Percentiles rank a stretch among this genome's conserved stretches.
Evolutionary conservation across 2,797 vertebrate genomes (phyloP).

Genomic region (Erpetoichthys calabaricus): DNA sequence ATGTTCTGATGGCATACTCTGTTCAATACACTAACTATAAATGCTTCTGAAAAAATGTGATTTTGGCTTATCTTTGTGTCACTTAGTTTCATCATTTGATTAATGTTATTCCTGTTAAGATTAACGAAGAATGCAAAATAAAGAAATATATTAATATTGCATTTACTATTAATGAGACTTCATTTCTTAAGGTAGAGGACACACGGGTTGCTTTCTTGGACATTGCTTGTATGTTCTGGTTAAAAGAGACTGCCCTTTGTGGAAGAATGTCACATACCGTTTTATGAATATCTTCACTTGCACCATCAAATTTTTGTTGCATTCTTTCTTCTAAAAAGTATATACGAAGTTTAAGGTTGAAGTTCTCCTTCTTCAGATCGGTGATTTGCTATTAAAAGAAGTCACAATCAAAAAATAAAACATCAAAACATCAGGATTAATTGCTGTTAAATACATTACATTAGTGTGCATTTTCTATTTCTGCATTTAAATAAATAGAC

Average conservation of each 20-base stretch:
- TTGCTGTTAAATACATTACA: slow-evolving; percentile 5
- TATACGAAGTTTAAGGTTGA: slow-evolving; percentile 92
- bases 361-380: slow-evolving; percentile 93
- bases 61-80: too few relatives aligned
- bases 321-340: slow-evolving; percentile 92
- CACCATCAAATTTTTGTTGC: slow-evolving; percentile 82
- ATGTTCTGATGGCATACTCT: too few relatives aligned
- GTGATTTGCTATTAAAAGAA: slow-evolving; percentile 73
- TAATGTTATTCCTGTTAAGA: too few relatives aligned
- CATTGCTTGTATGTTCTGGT: not conserved
- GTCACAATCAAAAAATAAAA: slow-evolving; percentile 5
- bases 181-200: not conserved
- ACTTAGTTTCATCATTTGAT: too few relatives aligned
- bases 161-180: too few relatives aligned
- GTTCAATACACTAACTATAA: too few relatives aligned
- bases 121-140: too few relatives aligned
- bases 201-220: not conserved
- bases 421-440: not conserved
- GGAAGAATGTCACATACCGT: slow-evolving; percentile 43
- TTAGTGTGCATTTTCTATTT: too few relatives aligned
- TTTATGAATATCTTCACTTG: slow-evolving; percentile 80
- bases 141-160: too few relatives aligned
- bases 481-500: too few relatives aligned
- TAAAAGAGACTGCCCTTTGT: not conserved
- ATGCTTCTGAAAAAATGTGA: too few relatives aligned